These are phyloP conservation scores for Drosophila buzzatii DNA, from an alignment of 2,888 invertebrate genomes.

Conservation along the genomic window DNA sequence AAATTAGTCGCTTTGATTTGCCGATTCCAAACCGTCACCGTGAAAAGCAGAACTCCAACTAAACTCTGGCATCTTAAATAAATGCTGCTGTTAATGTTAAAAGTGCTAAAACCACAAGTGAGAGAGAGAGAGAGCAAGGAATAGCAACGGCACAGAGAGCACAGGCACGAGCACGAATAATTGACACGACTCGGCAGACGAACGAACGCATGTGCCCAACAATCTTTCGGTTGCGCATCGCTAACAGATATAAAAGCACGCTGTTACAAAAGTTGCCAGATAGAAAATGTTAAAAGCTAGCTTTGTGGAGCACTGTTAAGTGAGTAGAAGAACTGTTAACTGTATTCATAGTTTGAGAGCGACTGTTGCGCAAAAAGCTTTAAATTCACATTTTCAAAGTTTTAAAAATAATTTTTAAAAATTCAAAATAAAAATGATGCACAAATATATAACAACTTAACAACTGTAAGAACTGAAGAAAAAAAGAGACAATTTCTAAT, in stretches of 20 bases:
- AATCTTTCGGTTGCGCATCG: slow-evolving; percentile 5
- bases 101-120: slow-evolving; percentile 7
- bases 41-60: slow-evolving; percentile 53
- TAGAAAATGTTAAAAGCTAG: neutral
- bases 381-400: neutral
- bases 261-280: neutral
- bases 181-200: neutral
- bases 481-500: neutral
- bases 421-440: neutral
- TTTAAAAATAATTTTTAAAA: no score
- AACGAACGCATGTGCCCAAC: neutral
- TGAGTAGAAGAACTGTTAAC: slow-evolving; percentile 8
- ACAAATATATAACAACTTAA: no score
- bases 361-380: neutral
- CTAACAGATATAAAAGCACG: slow-evolving; percentile 3
- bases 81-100: slow-evolving; percentile 29
- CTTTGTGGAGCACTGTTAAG: slow-evolving; percentile 2
- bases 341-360: neutral
- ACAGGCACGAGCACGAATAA: neutral
- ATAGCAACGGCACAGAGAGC: slow-evolving; percentile 1
- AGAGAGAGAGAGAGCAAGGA: neutral
- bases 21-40: slow-evolving; percentile 26
- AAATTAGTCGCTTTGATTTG: neutral
- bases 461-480: neutral
- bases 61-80: slow-evolving; percentile 20